These are phyloP conservation scores for Gymnocephalus cernua DNA, from an alignment of 2,113 vertebrate species.

Conservation along the genomic window DNA sequence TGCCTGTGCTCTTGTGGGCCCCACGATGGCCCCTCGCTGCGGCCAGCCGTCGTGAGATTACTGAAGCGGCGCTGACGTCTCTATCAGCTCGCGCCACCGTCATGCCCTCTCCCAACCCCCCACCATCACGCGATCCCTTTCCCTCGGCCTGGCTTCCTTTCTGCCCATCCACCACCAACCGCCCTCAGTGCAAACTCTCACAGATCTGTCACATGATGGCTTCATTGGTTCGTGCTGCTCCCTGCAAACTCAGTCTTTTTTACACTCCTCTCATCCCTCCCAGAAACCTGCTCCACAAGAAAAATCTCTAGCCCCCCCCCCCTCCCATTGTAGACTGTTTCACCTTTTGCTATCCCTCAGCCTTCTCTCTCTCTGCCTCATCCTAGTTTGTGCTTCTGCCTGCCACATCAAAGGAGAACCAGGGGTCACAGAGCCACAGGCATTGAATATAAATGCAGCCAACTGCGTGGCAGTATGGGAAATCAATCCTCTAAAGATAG, in stretches of 20 bases:
- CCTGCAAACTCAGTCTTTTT: constrained; percentile 75
- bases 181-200: constrained; percentile 78
- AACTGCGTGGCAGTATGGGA: constrained; percentile 87
- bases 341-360: constrained; percentile 90
- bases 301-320: constrained; percentile 49
- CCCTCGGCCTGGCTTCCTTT: constrained; percentile 61
- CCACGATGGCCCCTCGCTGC: constrained; percentile 88
- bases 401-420: constrained; percentile 98
- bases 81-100: constrained; percentile 90
- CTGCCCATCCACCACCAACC: constrained; percentile 77
- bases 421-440: constrained; percentile 95
- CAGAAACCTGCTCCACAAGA: constrained; percentile 68
- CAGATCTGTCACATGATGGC: constrained; percentile 96
- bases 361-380: constrained; percentile 79
- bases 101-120: constrained; percentile 83
- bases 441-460: constrained; percentile 93
- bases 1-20: constrained; percentile 87
- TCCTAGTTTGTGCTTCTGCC: constrained; percentile 87
- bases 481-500: constrained; percentile 89
- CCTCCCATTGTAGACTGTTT: constrained; percentile 81
- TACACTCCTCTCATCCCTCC: constrained; percentile 67
- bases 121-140: constrained; percentile 70
- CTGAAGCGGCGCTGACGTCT: constrained; percentile 93
- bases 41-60: constrained; percentile 92
- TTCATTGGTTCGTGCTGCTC: constrained; percentile 86